Evolutionary conservation across 2,113 vertebrate species (phyloP).

Genomic region (Tapirus terrestris): DNA sequence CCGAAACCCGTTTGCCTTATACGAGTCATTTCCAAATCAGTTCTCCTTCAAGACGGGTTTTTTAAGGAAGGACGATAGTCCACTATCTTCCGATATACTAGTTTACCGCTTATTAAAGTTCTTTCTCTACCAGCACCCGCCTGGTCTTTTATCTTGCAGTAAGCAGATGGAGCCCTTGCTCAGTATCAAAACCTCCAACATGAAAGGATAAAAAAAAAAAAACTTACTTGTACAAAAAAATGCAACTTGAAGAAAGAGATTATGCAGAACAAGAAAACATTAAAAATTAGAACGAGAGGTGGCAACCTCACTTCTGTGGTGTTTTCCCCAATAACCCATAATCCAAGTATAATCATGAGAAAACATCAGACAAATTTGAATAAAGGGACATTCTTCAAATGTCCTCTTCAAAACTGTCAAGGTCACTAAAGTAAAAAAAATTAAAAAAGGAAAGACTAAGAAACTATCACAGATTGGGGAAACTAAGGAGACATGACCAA

Average conservation of each 20-base stretch:
- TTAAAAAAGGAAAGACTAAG: background rate
- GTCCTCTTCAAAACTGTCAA: background rate
- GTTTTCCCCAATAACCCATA: background rate
- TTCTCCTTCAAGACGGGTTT: too few species aligned
- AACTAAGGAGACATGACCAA: background rate
- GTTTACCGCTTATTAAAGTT: too few species aligned
- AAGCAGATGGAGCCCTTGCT: too few species aligned
- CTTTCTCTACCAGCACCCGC: too few species aligned
- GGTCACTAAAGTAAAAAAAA: background rate
- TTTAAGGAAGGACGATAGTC: too few species aligned
- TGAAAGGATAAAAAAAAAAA: conserved; percentile 24
- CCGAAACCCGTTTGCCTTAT: too few species aligned
- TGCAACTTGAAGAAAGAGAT: background rate
- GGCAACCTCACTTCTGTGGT: background rate
- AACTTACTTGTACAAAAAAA: background rate
- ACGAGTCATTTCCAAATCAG: too few species aligned
- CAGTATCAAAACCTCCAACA: background rate
- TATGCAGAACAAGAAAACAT: background rate
- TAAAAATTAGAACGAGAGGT: background rate
- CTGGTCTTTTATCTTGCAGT: too few species aligned
- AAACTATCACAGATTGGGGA: background rate
- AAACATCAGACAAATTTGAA: background rate
- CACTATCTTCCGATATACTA: too few species aligned
- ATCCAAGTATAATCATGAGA: background rate
- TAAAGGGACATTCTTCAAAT: background rate